Conservation (phyloP, 2,888 invertebrate species). For the Ametastegia equiseti region DNA sequence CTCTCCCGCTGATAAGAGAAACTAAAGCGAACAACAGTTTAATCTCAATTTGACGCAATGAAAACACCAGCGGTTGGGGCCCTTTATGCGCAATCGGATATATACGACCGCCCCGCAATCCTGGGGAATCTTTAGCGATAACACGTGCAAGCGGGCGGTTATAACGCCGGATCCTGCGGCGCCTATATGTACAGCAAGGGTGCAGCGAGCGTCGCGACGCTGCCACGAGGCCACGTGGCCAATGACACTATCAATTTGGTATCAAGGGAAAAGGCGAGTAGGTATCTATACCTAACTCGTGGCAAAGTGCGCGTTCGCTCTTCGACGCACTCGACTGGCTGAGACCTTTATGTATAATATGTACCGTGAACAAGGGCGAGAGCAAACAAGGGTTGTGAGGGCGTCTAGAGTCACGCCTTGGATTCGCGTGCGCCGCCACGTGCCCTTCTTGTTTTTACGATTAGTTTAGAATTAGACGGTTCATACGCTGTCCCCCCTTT, state of each 20-base stretch:
- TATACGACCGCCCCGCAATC: slow-evolving; percentile 16
- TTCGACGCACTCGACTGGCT: slow-evolving; percentile 19
- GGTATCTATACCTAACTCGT: background rate
- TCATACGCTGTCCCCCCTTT: background rate
- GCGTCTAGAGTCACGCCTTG: slow-evolving; percentile 32
- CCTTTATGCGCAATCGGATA: slow-evolving; percentile 26
- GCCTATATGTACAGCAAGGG: background rate
- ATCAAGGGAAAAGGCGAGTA: slow-evolving; percentile 44
- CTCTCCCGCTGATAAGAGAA: slow-evolving; percentile 29
- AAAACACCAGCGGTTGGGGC: slow-evolving; percentile 37
- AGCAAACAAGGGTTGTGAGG: slow-evolving; percentile 41
- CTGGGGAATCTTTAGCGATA: slow-evolving; percentile 32
- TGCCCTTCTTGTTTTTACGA: slow-evolving; percentile 37
- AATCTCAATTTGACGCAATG: slow-evolving; percentile 48
- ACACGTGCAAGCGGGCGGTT: slow-evolving; percentile 20
- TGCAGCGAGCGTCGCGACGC: slow-evolving; percentile 4
- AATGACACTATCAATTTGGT: slow-evolving; percentile 51
- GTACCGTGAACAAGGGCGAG: slow-evolving; percentile 43
- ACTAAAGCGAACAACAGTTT: slow-evolving; percentile 35
- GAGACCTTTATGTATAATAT: slow-evolving; percentile 31
- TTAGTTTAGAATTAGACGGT: slow-evolving; percentile 33
- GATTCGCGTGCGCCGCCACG: slow-evolving; percentile 26
- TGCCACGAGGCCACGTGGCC: slow-evolving; percentile 47
- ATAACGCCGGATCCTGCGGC: too few species aligned
- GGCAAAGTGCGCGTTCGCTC: background rate